Evolutionary conservation across 1,140 invertebrate species (phyloP).

Genomic region (Drosophila teissieri): DNA sequence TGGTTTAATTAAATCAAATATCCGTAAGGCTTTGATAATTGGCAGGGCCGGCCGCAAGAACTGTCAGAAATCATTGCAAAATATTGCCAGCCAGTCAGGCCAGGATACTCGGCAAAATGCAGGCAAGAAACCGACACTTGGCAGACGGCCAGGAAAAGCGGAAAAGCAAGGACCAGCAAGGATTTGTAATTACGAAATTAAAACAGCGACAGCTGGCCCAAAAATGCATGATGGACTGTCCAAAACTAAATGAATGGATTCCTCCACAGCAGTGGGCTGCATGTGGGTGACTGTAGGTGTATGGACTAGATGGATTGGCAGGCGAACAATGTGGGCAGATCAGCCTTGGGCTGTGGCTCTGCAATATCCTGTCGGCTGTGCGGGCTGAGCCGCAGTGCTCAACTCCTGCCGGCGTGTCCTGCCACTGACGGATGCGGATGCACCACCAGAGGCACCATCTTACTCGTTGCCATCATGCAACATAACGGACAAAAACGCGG

Average conservation of each 20-base stretch:
- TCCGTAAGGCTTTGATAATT: slow-evolving; percentile 60
- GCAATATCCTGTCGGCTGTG: slow-evolving; percentile 26
- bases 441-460: slow-evolving; percentile 14
- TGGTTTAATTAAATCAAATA: slow-evolving; percentile 67
- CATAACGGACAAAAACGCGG: slow-evolving; percentile 46
- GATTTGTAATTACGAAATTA: slow-evolving; percentile 81
- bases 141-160: slow-evolving; percentile 52
- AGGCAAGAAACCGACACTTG: slow-evolving; percentile 34
- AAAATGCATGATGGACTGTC: slow-evolving; percentile 73
- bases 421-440: slow-evolving; percentile 66
- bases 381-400: slow-evolving; percentile 50
- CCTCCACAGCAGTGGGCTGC: neutral
- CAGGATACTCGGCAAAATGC: slow-evolving; percentile 13
- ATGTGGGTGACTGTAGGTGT: neutral
- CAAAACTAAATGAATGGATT: slow-evolving; percentile 73
- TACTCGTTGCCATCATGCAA: neutral
- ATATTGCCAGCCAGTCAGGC: slow-evolving; percentile 53
- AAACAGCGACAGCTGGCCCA: slow-evolving; percentile 68
- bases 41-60: slow-evolving; percentile 39
- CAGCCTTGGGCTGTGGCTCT: slow-evolving; percentile 37
- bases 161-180: slow-evolving; percentile 24
- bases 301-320: slow-evolving; percentile 44
- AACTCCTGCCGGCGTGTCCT: slow-evolving; percentile 49
- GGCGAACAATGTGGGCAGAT: slow-evolving; percentile 27
- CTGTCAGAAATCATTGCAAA: slow-evolving; percentile 77